These are phyloP conservation scores for Dryococelus australis DNA, from an alignment of 2,888 invertebrate species.

Conservation along the genomic window DNA sequence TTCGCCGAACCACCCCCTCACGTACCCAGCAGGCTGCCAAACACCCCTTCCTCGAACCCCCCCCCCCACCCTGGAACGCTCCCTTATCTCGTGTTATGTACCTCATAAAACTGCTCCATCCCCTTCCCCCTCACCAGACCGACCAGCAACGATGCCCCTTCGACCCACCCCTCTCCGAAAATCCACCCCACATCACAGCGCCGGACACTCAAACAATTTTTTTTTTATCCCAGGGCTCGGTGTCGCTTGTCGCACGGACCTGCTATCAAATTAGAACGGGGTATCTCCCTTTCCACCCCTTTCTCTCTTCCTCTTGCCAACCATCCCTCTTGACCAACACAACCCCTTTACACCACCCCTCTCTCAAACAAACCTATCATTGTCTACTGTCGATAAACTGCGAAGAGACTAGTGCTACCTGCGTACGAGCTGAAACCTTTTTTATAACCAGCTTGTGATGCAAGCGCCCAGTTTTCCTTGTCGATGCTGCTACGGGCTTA, in stretches of 20 bases:
- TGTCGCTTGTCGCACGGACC: slow-evolving; percentile 2
- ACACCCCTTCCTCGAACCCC: neutral
- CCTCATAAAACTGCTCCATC: neutral
- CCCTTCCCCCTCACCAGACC: neutral
- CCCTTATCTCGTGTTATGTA: slow-evolving; percentile 2
- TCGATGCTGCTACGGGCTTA: no score
- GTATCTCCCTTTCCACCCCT: neutral
- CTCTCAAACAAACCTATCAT: neutral
- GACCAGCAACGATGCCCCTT: neutral
- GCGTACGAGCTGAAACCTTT: no score
- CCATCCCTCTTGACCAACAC: neutral
- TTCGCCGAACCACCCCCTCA: neutral
- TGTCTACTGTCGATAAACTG: neutral
- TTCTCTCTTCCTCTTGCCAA: neutral
- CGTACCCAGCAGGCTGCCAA: neutral
- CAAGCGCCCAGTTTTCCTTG: no score
- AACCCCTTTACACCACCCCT: neutral
- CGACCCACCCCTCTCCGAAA: neutral
- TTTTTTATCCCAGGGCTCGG: neutral
- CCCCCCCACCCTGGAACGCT: neutral
- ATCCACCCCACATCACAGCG: neutral
- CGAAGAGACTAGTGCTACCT: no score
- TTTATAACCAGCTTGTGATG: no score
- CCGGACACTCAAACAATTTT: neutral
- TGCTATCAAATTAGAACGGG: neutral